phyloP scores from a whole-genome alignment of 2,797 vertebrate genomes.

The Lepidocolaptes lacrymiger region DNA sequence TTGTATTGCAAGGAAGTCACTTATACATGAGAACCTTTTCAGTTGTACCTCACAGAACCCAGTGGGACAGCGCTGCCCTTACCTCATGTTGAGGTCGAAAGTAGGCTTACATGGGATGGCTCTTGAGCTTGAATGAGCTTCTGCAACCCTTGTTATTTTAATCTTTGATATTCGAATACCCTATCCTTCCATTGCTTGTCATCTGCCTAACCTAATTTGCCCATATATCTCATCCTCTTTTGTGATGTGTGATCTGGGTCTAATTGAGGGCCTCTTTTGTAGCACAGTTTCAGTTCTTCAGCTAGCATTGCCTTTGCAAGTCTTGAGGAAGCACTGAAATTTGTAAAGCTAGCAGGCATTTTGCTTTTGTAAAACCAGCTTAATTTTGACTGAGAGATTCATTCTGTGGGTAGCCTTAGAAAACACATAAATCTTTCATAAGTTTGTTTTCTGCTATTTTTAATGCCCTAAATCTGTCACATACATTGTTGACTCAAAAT shows the following conservation, averaged over 20 bases:
- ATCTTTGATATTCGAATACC: background rate
- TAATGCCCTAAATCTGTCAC: slow-evolving; percentile 48
- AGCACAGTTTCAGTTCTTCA: background rate
- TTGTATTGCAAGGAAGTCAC: background rate
- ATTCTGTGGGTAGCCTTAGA: slow-evolving; percentile 11
- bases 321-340: background rate
- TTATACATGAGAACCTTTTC: background rate
- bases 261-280: background rate
- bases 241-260: background rate
- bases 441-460: slow-evolving; percentile 60
- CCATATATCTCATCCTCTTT: background rate
- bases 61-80: background rate
- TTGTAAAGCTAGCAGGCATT: background rate
- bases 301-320: background rate
- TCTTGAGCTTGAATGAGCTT: background rate
- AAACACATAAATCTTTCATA: slow-evolving; percentile 53
- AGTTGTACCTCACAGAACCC: background rate
- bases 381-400: background rate
- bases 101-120: background rate
- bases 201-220: background rate
- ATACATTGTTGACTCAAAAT: slow-evolving; percentile 14
- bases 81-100: background rate
- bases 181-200: background rate
- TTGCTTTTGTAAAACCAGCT: background rate
- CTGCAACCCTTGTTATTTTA: background rate